A percentile compares a stretch with the other conserved stretches of the same genome.
Conservation (phyloP, 2,113 vertebrate species). For the Alexandromys fortis region DNA sequence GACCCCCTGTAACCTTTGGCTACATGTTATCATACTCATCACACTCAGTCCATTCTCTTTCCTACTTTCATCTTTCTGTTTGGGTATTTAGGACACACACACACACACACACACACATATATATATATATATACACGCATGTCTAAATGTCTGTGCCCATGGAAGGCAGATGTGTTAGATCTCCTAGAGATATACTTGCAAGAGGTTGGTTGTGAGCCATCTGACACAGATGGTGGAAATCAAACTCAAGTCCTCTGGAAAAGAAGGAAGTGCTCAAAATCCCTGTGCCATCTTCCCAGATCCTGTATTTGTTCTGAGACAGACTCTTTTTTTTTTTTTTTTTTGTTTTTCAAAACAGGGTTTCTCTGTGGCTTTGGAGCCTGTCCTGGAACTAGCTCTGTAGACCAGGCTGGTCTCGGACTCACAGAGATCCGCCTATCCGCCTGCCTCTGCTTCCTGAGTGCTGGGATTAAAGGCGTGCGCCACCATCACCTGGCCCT, state of each 20-base stretch:
- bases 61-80: neutral
- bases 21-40: neutral
- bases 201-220: neutral
- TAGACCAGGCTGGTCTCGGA: no score
- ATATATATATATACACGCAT: rapidly evolving
- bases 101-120: rapidly evolving
- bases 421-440: no score
- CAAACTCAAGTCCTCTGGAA: neutral
- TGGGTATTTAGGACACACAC: neutral
- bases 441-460: no score
- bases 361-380: no score
- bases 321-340: neutral
- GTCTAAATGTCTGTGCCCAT: neutral
- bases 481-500: no score
- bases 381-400: no score
- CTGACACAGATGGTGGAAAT: neutral
- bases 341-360: no score
- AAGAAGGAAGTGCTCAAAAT: neutral
- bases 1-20: neutral
- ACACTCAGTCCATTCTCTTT: neutral
- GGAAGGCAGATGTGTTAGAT: neutral
- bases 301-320: neutral
- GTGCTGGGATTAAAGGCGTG: no score
- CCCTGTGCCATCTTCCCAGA: neutral
- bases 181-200: neutral